A percentile compares a stretch with the other conserved stretches of the same genome.
These are phyloP conservation scores for Calidris pugnax DNA, from an alignment of 2,113 vertebrate genomes.

Conservation along the genomic window DNA sequence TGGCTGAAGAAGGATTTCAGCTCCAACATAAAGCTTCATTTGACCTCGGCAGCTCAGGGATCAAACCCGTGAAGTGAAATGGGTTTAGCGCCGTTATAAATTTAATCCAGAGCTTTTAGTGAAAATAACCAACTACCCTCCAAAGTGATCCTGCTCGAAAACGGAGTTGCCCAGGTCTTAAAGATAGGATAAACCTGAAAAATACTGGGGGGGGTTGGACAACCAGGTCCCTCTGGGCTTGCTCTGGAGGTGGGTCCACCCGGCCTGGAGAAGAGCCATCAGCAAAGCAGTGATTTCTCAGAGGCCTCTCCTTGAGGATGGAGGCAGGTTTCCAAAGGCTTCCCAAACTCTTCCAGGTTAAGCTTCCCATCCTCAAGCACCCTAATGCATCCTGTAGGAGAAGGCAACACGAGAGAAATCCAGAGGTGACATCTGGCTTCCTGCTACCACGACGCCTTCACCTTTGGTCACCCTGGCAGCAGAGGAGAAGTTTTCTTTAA, in stretches of 20 bases:
- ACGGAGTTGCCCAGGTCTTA: not conserved
- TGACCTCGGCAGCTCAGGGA: not conserved
- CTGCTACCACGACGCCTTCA: not conserved
- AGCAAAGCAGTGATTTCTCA: not conserved
- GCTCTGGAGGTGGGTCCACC: not conserved
- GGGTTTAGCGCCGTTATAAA: not conserved
- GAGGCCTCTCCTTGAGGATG: not conserved
- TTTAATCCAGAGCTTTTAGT: not conserved
- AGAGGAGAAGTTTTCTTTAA: not conserved
- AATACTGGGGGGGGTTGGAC: not conserved
- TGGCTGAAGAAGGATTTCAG: not conserved
- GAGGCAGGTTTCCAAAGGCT: not conserved
- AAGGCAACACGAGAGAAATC: not conserved
- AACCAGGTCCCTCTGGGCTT: not conserved
- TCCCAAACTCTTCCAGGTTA: not conserved
- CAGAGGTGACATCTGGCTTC: not conserved
- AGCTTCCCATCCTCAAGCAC: not conserved
- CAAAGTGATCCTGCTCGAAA: not conserved
- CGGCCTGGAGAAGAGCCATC: not conserved
- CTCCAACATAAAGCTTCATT: not conserved
- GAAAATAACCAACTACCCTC: not conserved
- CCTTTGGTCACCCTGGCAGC: not conserved
- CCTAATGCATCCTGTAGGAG: not conserved
- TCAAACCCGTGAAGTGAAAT: not conserved
- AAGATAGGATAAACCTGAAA: not conserved